Evolutionary conservation across 2,113 vertebrate genomes (phyloP).

Genomic region (Galbula dea): DNA sequence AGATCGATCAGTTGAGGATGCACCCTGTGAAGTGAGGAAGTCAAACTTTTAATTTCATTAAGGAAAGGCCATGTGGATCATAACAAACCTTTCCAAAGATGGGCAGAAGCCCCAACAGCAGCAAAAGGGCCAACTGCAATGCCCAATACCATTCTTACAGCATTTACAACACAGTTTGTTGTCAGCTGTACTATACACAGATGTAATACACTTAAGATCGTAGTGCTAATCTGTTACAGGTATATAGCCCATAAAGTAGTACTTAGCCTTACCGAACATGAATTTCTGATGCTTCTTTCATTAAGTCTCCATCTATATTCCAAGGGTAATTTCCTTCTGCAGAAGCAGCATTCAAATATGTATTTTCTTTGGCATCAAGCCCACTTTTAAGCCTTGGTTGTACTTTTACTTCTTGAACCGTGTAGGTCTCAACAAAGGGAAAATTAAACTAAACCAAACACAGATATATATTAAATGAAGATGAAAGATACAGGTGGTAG

Average conservation of each 20-base stretch:
- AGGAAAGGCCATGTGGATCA: not conserved
- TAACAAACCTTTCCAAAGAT: not conserved
- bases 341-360: not conserved
- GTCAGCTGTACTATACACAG: not conserved
- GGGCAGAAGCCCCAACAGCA: not conserved
- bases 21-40: conserved; percentile 69
- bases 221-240: not conserved
- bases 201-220: not conserved
- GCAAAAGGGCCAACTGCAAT: not conserved
- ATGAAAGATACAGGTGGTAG: not conserved
- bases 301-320: conserved; percentile 86
- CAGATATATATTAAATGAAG: not conserved
- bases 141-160: not conserved
- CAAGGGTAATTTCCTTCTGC: conserved; percentile 74
- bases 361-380: conserved; percentile 35
- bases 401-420: conserved; percentile 79
- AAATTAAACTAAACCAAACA: conserved; percentile 80
- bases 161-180: not conserved
- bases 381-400: conserved; percentile 6
- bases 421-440: conserved; percentile 84
- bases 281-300: conserved; percentile 76
- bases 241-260: not conserved
- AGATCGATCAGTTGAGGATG: conserved; percentile 80
- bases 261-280: conserved; percentile 73
- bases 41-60: not conserved